These are phyloP conservation scores for Watersipora subatra DNA, from an alignment of 1,140 invertebrate genomes.

Conservation along the genomic window DNA sequence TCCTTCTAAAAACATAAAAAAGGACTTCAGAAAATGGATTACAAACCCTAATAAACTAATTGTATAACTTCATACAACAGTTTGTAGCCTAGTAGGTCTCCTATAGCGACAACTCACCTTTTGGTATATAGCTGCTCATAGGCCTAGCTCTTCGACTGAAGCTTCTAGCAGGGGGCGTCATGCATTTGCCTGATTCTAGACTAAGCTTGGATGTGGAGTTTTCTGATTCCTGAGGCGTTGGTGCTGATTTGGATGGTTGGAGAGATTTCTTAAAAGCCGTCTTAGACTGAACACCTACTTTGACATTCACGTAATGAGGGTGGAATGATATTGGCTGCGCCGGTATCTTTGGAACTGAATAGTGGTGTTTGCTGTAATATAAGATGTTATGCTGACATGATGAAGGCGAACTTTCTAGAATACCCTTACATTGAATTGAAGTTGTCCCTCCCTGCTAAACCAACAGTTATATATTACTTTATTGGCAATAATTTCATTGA, in stretches of 20 bases:
- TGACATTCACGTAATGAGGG: neutral
- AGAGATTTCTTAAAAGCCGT: neutral
- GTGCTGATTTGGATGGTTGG: neutral
- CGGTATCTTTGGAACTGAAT: neutral
- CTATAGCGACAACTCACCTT: neutral
- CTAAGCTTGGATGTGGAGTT: neutral
- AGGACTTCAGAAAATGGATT: neutral
- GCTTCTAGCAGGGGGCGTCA: neutral
- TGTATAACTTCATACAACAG: too few relatives aligned
- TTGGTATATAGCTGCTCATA: neutral
- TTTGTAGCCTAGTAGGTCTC: too few relatives aligned
- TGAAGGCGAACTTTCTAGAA: too few relatives aligned
- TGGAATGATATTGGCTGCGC: neutral
- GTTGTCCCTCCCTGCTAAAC: too few relatives aligned
- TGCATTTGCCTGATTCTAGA: neutral
- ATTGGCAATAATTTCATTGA: too few relatives aligned
- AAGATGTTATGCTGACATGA: too few relatives aligned
- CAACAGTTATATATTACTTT: too few relatives aligned
- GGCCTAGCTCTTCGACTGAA: neutral
- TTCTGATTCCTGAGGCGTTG: neutral
- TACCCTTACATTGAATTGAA: too few relatives aligned
- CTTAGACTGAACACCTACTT: neutral
- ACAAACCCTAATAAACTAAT: too few relatives aligned
- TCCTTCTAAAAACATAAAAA: neutral
- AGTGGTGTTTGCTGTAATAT: neutral